These are phyloP conservation scores for Lophotis ruficrista DNA, from an alignment of 2,113 vertebrate species.

Conservation along the genomic window DNA sequence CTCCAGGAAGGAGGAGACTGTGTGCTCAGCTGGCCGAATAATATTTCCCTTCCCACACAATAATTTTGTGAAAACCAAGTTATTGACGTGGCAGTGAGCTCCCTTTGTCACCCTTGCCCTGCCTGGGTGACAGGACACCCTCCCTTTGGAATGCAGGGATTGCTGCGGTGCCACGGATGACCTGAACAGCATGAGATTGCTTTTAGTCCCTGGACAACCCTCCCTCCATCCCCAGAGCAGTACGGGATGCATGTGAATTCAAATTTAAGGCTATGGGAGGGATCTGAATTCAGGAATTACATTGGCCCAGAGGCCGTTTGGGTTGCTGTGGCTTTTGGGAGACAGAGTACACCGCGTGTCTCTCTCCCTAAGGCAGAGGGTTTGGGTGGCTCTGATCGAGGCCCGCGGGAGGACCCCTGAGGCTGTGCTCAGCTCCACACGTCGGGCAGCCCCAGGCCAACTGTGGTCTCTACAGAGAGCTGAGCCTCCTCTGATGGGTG, in stretches of 20 bases:
- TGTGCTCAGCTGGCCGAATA: background rate
- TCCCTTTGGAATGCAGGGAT: background rate
- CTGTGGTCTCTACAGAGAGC: background rate
- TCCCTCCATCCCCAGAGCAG: background rate
- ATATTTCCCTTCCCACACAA: background rate
- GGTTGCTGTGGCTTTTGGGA: background rate
- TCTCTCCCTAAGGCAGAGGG: background rate
- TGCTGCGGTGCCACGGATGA: rapidly evolving
- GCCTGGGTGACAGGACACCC: background rate
- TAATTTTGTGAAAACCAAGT: background rate
- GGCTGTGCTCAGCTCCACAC: background rate
- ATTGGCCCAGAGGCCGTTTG: background rate
- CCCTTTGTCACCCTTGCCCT: background rate
- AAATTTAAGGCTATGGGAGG: background rate
- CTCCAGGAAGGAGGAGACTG: background rate
- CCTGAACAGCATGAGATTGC: background rate
- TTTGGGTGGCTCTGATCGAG: background rate
- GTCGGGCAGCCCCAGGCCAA: background rate
- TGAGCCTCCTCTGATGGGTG: background rate
- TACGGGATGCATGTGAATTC: background rate
- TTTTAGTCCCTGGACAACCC: background rate
- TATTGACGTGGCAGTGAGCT: background rate
- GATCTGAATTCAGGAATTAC: background rate
- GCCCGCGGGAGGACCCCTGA: background rate
- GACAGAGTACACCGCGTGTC: rapidly evolving